A percentile compares a stretch with the other conserved stretches of the same genome.
phyloP scores from a whole-genome alignment of 2,888 invertebrate species.

The Oeneis ivallda region DNA sequence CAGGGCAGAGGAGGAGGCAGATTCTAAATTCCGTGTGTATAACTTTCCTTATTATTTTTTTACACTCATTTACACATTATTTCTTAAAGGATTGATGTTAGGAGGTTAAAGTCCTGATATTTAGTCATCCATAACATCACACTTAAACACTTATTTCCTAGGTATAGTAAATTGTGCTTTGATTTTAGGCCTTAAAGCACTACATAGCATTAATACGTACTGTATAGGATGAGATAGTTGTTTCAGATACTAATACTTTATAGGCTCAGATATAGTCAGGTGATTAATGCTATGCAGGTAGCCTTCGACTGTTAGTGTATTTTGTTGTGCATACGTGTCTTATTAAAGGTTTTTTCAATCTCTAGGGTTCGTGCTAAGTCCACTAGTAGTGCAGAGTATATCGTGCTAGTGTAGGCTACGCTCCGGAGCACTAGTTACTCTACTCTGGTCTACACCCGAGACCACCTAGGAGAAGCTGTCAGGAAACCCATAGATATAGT shows the following conservation, averaged over 20 bases:
- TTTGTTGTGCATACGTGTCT: conserved; percentile 57
- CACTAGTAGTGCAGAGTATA: conserved; percentile 80
- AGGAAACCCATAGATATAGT: conserved; percentile 74
- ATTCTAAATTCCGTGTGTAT: conserved; percentile 68
- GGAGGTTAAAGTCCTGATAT: background rate
- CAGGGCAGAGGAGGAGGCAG: conserved; percentile 53
- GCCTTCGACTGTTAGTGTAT: conserved; percentile 59
- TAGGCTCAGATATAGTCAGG: conserved; percentile 53
- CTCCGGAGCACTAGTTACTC: conserved; percentile 81
- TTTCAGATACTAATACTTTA: conserved; percentile 49
- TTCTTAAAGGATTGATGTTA: background rate
- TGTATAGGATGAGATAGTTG: conserved; percentile 48
- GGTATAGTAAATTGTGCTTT: conserved; percentile 22
- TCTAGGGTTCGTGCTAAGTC: conserved; percentile 82
- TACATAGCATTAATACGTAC: conserved; percentile 76
- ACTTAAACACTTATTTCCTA: conserved; percentile 26
- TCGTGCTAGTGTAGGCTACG: conserved; percentile 81
- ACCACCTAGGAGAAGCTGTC: conserved; percentile 78
- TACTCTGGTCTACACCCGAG: conserved; percentile 75
- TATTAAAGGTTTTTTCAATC: conserved; percentile 79
- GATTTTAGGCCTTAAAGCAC: conserved; percentile 45
- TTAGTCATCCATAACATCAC: conserved; percentile 25
- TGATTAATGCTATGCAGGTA: conserved; percentile 78
- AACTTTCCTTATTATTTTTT: conserved; percentile 32
- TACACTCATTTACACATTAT: conserved; percentile 37